Evolutionary conservation across 30 jellyfish, hydroid and myxozoan genomes (phyloP), one percentile per base, ranked within the genome.

Genomic region (Aurelia aurita complex sp. Pacific): DNA sequence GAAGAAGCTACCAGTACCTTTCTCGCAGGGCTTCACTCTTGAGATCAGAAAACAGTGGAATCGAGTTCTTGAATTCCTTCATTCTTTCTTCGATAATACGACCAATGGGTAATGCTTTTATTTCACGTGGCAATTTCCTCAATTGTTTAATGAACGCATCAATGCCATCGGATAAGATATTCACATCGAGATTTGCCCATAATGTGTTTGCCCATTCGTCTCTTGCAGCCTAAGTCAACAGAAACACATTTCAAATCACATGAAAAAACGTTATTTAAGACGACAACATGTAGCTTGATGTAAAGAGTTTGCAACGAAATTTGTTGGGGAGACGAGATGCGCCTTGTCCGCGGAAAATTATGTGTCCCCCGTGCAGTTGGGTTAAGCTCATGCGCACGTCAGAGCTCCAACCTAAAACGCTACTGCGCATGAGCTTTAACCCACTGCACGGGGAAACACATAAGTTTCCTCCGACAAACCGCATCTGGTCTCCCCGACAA

Each of bases 1-100:
- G 51, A 15, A 0, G 2, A 62, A 67, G n/a, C 33, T 8, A 76
- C 11, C 17, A 76, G 16, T 81, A 92, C 98, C 98, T 88, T 62
- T 92, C 98, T 46, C 98, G 72, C 88, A 92, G 67, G 40, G 98
- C 98, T 79, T 92, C 98, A 74, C 92, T 92, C 76, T 92, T 92
- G 67, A 92, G 76, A 71, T 92, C 98, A 14, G 97, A 87, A 69
- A 92, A 92, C 61, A 92, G 79, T 10, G 97, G 97, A 19, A 88
- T 88, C 6, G 98, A 87, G 74, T 88, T 80, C 86, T 87, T 92
- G 70, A 92, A 87, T 70, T 87, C 98, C 65, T 64, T 92, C 92
- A 92, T 76, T 43, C 92, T 82, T 76, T 88, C 98, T 18, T 92
- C 97, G 55, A 92, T 88, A 60, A 82, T 77, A 69, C 76, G 97